These are phyloP conservation scores for Neolamprologus brichardi DNA, from an alignment of 2,113 vertebrate species.

Conservation along the genomic window DNA sequence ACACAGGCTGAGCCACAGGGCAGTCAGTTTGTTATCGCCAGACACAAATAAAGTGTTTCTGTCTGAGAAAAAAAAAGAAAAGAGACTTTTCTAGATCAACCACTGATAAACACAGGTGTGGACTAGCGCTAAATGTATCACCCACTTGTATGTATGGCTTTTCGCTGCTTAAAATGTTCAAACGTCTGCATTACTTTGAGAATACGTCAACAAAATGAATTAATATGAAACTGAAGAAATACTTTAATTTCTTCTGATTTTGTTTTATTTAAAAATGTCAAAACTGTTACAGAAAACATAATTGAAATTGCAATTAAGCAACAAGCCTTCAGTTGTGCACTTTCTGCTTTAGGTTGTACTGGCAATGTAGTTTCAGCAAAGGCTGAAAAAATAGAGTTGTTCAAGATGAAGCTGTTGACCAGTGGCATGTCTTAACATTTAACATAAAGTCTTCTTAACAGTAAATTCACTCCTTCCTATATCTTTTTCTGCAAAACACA, in stretches of 20 bases:
- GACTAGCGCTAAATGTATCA: not conserved
- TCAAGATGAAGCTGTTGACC: not conserved
- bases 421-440: not conserved
- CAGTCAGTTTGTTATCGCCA: not conserved
- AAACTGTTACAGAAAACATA: not conserved
- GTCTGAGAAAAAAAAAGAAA: not conserved
- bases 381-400: not conserved
- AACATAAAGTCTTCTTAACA: not conserved
- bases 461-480: not conserved
- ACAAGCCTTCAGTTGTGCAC: not conserved
- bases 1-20: not conserved
- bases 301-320: not conserved
- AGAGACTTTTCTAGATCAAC: not conserved
- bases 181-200: not conserved
- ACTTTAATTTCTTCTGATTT: not conserved
- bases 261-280: not conserved
- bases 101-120: not conserved
- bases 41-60: not conserved
- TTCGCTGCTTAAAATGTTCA: not conserved
- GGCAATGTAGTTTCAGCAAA: not conserved
- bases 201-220: not conserved
- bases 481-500: not conserved
- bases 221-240: not conserved
- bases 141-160: not conserved
- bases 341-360: not conserved